Evolutionary conservation across 2,797 vertebrate genomes (phyloP).

Genomic region (Eospalax fontanierii): DNA sequence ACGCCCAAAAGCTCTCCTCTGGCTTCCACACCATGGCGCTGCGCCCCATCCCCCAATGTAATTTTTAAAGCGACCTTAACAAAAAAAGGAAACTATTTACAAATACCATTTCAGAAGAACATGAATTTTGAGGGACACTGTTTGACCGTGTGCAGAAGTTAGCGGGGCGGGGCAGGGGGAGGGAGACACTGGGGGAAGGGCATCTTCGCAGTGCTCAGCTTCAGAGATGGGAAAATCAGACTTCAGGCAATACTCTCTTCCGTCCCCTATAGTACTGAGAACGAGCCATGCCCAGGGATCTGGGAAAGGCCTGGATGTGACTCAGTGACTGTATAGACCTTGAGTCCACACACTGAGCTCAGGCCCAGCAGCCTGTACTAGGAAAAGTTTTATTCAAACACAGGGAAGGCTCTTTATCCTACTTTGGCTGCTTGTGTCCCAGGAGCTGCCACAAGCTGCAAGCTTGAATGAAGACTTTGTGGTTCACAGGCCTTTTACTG

Average conservation of each 20-base stretch:
- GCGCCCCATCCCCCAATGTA: too few relatives aligned
- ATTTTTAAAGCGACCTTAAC: too few relatives aligned
- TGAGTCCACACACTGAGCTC: neutral
- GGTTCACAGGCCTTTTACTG: neutral
- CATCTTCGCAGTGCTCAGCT: too few relatives aligned
- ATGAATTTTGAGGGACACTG: too few relatives aligned
- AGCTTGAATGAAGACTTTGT: neutral
- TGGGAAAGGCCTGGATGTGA: neutral
- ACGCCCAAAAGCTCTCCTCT: too few relatives aligned
- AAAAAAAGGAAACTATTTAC: neutral
- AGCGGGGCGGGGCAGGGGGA: too few relatives aligned
- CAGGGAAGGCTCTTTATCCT: rapidly evolving
- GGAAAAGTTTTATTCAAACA: neutral
- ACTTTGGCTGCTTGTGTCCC: neutral
- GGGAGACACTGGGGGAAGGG: too few relatives aligned
- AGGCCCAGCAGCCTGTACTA: neutral
- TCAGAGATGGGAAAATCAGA: neutral
- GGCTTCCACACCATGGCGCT: too few relatives aligned
- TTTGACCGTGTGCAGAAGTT: too few relatives aligned
- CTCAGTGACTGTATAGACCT: neutral
- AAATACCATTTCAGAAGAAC: too few relatives aligned
- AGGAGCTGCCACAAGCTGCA: neutral
- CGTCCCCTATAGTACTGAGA: neutral
- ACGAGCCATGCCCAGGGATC: neutral
- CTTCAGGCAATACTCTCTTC: neutral